Evolutionary conservation across 2,113 vertebrate genomes (phyloP), one percentile per base, ranked within the genome.

Genomic region (Tenebrosternarchus preto): DNA sequence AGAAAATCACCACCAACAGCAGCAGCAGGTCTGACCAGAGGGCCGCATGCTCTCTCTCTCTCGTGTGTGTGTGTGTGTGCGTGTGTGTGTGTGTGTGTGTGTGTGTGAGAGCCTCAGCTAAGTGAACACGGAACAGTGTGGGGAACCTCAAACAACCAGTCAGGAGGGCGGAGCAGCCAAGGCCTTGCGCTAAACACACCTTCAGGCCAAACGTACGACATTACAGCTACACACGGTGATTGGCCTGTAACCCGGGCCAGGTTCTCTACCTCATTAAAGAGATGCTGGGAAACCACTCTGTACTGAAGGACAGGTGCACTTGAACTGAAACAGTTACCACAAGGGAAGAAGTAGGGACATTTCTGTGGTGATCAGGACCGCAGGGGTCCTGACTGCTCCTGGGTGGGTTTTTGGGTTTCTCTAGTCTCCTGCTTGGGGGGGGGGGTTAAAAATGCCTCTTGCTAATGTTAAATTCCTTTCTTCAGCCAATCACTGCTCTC

Each of bases 401-500:
- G 11, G 15, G 43, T 12, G 3, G 1, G 43, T 50, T 9, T 50
- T 12, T 50, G 43, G 43, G 43, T 15, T 50, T 12, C 43, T 50
- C 43, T 50, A 50, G 43, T 50, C 12, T 12, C 5, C 11, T 11
- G 43, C 9, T 50, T 2, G 0, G 43, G 43, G 43, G 15, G 43
- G 11, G 11, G 15, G 43, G 12, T 50, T 61, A 87, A 85, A 66
- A 82, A 81, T 9, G 64, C 68, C 85, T 79, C 56, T 80, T 15
- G 57, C 68, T 85, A 61, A 29, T 12, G 83, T 87, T 80, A 43
- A 83, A 83, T 81, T 84, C 87, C 67, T 9, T 64, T 27, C 77
- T 56, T 77, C 11, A 8, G 60, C 80, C 39, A 70, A 75, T 84
- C 70, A 36, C 20, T 56, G 77, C 24, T 31, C 12, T 78, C 71